Percentiles rank a stretch among this genome's conserved stretches.
phyloP scores from a whole-genome alignment of 2,113 vertebrate genomes.

The Oncorhynchus kisutch region DNA sequence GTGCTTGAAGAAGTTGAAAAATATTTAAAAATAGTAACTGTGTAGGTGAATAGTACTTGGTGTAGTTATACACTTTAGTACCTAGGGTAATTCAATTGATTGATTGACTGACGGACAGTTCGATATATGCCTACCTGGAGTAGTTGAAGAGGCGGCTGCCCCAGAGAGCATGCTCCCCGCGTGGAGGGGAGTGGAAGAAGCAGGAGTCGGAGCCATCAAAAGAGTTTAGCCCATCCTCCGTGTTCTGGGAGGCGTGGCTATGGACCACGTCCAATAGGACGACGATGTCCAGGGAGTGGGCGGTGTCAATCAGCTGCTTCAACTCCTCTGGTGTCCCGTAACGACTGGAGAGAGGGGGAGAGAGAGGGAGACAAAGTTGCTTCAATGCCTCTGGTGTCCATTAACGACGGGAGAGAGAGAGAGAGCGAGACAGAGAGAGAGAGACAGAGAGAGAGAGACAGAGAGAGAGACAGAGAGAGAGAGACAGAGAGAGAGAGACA shows the following conservation, averaged over 20 bases:
- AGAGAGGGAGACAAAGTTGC: neutral
- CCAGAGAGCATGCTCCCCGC: slow-evolving; percentile 89
- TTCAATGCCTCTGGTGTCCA: too few species aligned
- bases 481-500: too few species aligned
- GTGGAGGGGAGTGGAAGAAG: slow-evolving; percentile 88
- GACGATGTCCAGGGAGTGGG: slow-evolving; percentile 90
- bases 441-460: too few species aligned
- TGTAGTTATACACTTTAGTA: too few species aligned
- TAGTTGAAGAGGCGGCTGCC: slow-evolving; percentile 94
- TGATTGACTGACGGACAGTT: too few species aligned
- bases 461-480: too few species aligned
- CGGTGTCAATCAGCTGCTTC: slow-evolving; percentile 89
- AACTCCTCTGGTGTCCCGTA: slow-evolving; percentile 93
- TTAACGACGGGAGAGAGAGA: too few species aligned
- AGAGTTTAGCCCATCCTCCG: slow-evolving; percentile 89
- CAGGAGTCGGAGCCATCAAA: slow-evolving; percentile 94
- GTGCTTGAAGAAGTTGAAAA: too few species aligned
- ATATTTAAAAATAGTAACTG: too few species aligned
- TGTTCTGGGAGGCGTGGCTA: slow-evolving; percentile 95
- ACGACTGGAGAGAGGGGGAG: slow-evolving; percentile 71
- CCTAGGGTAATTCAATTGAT: too few species aligned
- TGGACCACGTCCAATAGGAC: slow-evolving; percentile 95
- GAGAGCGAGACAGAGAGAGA: too few species aligned
- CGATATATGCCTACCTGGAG: slow-evolving; percentile 75
- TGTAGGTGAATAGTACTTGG: too few species aligned